These are phyloP conservation scores for Axinella damicornis DNA, from an alignment of 37 sponge, comb jelly and placozoan species.

Conservation along the genomic window DNA sequence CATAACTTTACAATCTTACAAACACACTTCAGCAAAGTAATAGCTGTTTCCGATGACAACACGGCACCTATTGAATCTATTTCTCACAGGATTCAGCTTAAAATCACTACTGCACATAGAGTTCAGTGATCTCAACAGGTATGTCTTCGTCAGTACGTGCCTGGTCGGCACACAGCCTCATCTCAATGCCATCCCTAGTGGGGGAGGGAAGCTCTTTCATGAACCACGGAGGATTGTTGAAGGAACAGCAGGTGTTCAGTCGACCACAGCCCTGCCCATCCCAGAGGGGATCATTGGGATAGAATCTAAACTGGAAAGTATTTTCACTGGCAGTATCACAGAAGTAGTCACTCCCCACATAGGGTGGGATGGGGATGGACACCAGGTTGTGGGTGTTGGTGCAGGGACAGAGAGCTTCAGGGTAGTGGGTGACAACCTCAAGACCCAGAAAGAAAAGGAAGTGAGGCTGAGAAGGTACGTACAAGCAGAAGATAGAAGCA, in stretches of 20 bases:
- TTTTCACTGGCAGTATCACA: conserved; percentile 31
- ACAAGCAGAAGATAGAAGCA: too few species aligned
- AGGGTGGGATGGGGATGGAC: neutral
- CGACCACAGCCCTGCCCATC: conserved; percentile 32
- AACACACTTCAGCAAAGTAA: too few species aligned
- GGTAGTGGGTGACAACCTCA: too few species aligned
- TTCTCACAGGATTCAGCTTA: too few species aligned
- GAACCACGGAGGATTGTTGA: conserved; percentile 38
- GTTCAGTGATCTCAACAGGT: neutral
- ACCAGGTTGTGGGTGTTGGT: neutral
- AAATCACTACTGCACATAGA: conserved; percentile 14
- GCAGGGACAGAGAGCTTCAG: conserved; percentile 35
- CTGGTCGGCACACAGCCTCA: conserved; percentile 35
- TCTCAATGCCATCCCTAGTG: conserved; percentile 36
- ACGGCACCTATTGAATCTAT: too few species aligned
- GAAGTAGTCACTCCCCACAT: conserved; percentile 3
- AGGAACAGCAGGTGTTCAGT: conserved; percentile 35
- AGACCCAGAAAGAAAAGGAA: too few species aligned
- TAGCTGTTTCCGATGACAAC: too few species aligned
- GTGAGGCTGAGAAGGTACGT: too few species aligned
- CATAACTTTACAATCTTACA: too few species aligned
- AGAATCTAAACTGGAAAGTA: neutral
- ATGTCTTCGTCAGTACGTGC: neutral
- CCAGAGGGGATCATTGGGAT: conserved; percentile 39
- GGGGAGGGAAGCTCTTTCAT: conserved; percentile 6